phyloP scores from a whole-genome alignment of 2,797 vertebrate species.

The Borostomias antarcticus region DNA sequence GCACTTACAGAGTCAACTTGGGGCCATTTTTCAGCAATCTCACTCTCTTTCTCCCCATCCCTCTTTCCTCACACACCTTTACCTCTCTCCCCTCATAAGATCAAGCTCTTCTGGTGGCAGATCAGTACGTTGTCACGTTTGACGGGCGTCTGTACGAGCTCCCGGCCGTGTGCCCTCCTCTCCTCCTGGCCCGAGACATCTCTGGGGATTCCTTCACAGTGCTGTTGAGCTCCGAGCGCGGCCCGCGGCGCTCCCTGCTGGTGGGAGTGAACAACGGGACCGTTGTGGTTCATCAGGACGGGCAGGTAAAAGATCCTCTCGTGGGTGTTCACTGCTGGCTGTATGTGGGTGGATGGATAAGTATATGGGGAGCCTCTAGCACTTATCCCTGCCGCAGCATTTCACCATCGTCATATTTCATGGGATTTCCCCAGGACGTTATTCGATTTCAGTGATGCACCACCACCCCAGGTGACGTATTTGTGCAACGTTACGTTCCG shows the following conservation, averaged over 20 bases:
- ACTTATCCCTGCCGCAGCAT: too few relatives aligned
- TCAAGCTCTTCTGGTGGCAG: constrained; percentile 79
- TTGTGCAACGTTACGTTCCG: too few relatives aligned
- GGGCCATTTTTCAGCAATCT: not conserved
- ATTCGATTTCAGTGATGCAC: too few relatives aligned
- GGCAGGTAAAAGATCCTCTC: constrained; percentile 69
- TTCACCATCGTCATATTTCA: too few relatives aligned
- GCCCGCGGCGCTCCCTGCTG: constrained; percentile 58
- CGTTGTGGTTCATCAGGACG: constrained; percentile 67
- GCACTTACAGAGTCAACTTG: not conserved
- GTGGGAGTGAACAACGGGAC: constrained; percentile 71
- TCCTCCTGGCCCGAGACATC: constrained; percentile 80
- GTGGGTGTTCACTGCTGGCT: too few relatives aligned
- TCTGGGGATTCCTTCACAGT: constrained; percentile 69
- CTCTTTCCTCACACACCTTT: not conserved
- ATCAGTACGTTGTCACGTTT: constrained; percentile 82
- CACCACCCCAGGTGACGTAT: too few relatives aligned
- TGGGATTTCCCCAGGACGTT: too few relatives aligned
- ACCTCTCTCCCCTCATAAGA: constrained; percentile 61
- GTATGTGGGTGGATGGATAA: too few relatives aligned
- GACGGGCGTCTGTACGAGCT: constrained; percentile 80
- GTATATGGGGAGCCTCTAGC: too few relatives aligned
- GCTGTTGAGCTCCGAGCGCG: constrained; percentile 55
- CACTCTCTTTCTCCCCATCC: not conserved
- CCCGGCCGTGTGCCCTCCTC: constrained; percentile 67